These are phyloP conservation scores for Deilephila porcellus DNA, from an alignment of 2,888 invertebrate species.

Conservation along the genomic window DNA sequence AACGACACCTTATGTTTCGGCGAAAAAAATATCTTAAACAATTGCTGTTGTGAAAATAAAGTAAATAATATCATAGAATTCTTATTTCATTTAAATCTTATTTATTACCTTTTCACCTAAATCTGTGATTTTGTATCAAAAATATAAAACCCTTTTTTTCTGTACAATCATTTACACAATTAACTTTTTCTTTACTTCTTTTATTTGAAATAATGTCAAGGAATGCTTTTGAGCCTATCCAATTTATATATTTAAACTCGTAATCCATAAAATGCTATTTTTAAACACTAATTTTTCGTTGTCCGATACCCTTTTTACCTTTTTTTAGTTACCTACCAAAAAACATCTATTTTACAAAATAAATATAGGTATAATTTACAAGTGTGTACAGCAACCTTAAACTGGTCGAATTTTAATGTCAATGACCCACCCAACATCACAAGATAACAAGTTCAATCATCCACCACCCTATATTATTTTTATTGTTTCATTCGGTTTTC, in stretches of 20 bases:
- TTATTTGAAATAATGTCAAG: not conserved
- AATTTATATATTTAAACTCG: not conserved
- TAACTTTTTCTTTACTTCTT: no score
- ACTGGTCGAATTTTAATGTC: slow-evolving; percentile 5
- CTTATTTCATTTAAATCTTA: not conserved
- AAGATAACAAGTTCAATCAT: slow-evolving; percentile 40
- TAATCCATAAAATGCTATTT: no score
- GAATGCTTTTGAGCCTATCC: not conserved
- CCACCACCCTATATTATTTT: slow-evolving; percentile 47
- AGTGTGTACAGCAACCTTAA: not conserved
- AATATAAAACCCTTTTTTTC: not conserved
- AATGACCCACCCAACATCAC: slow-evolving; percentile 40
- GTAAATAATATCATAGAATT: slow-evolving; percentile 11
- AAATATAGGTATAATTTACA: not conserved
- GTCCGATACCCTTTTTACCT: not conserved
- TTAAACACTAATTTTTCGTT: not conserved
- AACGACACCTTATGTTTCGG: slow-evolving; percentile 13
- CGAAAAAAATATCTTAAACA: not conserved
- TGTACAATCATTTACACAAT: not conserved
- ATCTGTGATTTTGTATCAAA: not conserved
- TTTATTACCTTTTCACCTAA: not conserved
- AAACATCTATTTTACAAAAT: slow-evolving; percentile 3
- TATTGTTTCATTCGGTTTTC: slow-evolving; percentile 54
- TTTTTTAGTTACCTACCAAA: not conserved
- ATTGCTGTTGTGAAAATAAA: slow-evolving; percentile 34